Base-by-base conservation (phyloP, 2,797 vertebrate species). In the Chromobotia macracanthus region DNA sequence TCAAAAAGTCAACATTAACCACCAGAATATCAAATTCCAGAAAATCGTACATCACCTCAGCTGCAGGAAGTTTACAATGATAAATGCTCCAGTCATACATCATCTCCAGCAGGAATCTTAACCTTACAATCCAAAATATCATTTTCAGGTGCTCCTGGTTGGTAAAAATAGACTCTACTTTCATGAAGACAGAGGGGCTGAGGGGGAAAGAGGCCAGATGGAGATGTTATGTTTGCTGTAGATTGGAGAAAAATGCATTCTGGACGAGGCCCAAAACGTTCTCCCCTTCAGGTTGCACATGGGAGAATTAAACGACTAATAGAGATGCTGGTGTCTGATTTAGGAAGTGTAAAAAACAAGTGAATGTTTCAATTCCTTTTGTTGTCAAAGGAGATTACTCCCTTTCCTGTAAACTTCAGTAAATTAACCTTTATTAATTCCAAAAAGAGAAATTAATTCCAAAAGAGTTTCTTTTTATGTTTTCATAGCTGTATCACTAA, bases 101-200 rank as follows among this genome's bases (percentile, higher is more conserved):
- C 67, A 81, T 81, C 23, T 1, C 72, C 79, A 66, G 67, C 21
- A 65, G 73, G 67, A 72, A 71, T 84, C 71, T 71, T 56, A 79
- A 79, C 67, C 80, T 72, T 70, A 66, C 75, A 81, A 82, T 74
- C 63, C 19, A 75, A 80, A 82, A 82, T 78, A 87, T 87, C 74
- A 72, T 82, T 88, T 91, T 84, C 88, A 92, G 91, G 90, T 91
- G 88, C 86, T 86, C 73, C 65, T 65, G 80, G 77, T 60, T 76
- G 77, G 82, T 91, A 88, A 91, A 91, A 90, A 90, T 91, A 90
- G 89, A 85, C 81, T 25, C 35, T 8, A 21, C 56, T 81, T 86
- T 85, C 74, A 85, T 83, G 81, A 69, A 69, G 78, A 71, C 61
- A 19, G 11, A 72, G 41, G 79, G 74, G 60, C 56, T 18, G 41